Percentiles rank a stretch among this genome's conserved stretches.
These are phyloP conservation scores for Chaetura pelagica DNA, from an alignment of 2,113 vertebrate species.

Conservation along the genomic window DNA sequence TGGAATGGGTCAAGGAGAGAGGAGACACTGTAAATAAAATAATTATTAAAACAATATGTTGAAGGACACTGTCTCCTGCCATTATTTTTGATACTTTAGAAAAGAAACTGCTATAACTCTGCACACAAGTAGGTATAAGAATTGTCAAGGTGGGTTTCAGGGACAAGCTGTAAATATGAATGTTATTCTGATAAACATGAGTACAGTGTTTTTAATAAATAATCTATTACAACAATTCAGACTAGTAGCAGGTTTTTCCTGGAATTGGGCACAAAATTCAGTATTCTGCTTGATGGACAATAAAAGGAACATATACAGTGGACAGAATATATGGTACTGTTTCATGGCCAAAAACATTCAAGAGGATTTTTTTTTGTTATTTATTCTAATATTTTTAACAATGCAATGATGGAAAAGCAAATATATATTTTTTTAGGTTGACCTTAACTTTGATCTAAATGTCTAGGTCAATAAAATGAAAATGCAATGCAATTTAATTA, in stretches of 20 bases:
- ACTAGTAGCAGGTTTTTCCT: neutral
- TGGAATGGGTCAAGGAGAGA: neutral
- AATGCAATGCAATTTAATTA: neutral
- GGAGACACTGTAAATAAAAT: neutral
- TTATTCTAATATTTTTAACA: neutral
- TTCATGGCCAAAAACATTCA: neutral
- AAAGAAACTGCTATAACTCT: neutral
- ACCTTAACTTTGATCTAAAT: neutral
- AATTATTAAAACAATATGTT: neutral
- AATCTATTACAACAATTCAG: neutral
- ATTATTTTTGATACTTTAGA: neutral
- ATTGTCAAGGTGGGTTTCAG: neutral
- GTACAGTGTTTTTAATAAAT: neutral
- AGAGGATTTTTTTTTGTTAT: neutral
- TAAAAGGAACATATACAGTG: neutral
- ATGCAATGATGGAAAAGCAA: neutral
- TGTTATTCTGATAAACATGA: neutral
- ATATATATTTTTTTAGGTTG: neutral
- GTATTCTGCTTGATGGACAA: neutral
- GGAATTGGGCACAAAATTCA: neutral
- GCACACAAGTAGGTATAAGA: neutral
- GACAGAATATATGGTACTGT: accelerated
- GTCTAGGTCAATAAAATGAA: neutral
- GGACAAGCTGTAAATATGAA: neutral
- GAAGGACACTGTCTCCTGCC: neutral